Conservation (phyloP, 2,888 invertebrate genomes). For the Plebejus melissa region DNA sequence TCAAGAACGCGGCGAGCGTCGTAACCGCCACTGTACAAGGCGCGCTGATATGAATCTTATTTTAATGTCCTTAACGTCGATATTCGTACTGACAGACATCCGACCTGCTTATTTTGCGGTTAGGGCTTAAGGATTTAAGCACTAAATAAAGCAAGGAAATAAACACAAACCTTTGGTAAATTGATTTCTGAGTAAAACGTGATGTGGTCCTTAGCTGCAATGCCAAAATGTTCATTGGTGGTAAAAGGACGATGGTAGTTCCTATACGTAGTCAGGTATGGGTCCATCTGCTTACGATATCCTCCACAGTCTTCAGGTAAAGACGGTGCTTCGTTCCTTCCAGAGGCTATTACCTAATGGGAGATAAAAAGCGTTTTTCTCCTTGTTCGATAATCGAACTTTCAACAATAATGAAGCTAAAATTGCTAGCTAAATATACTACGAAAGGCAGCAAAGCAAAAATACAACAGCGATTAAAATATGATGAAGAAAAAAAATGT, state of each 20-base stretch:
- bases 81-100: no score
- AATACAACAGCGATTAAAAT: not conserved
- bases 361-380: not conserved
- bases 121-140: not conserved
- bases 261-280: constrained; percentile 64
- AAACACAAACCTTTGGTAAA: constrained; percentile 53
- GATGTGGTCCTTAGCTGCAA: constrained; percentile 68
- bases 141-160: not conserved
- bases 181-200: constrained; percentile 64
- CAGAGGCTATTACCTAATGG: constrained; percentile 59
- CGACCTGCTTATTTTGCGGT: no score
- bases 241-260: constrained; percentile 56
- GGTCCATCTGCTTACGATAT: constrained; percentile 56
- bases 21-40: no score
- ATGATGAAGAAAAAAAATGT: no score
- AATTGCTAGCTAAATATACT: not conserved
- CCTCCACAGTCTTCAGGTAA: constrained; percentile 57
- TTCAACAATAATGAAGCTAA: no score
- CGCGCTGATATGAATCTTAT: no score
- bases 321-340: constrained; percentile 61
- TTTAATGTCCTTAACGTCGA: no score
- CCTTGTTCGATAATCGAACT: no score
- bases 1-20: no score
- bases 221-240: constrained; percentile 59
- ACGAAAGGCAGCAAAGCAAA: not conserved